A percentile compares a stretch with the other conserved stretches of the same genome.
Evolutionary conservation across 2,797 vertebrate species (phyloP).

Genomic region (Garrulus glandarius): DNA sequence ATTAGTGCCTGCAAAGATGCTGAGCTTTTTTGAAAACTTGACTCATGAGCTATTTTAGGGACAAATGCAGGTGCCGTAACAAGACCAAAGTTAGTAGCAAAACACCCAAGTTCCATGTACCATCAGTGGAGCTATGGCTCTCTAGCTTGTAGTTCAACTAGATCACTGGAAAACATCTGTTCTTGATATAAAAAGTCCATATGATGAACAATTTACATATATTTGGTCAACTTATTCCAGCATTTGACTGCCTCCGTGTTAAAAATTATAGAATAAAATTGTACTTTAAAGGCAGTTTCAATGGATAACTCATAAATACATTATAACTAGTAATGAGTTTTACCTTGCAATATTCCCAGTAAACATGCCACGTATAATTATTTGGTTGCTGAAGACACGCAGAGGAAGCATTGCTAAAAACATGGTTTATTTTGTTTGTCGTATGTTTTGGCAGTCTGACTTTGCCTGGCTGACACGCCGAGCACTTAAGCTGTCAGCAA

Average conservation of each 20-base stretch:
- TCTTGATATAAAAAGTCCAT: background rate
- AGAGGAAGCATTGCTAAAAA: background rate
- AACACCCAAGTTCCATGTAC: background rate
- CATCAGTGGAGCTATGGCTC: background rate
- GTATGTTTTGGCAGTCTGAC: background rate
- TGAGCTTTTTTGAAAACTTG: constrained; percentile 13
- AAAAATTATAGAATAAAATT: background rate
- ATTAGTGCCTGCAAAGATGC: background rate
- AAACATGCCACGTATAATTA: background rate
- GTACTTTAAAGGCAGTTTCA: background rate
- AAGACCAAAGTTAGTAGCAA: background rate
- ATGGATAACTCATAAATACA: background rate
- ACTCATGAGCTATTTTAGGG: constrained; percentile 18
- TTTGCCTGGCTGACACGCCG: background rate
- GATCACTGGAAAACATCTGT: background rate
- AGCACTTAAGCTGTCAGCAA: background rate
- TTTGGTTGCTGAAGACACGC: background rate
- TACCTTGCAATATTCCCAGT: background rate
- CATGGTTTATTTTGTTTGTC: background rate
- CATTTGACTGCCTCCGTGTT: background rate
- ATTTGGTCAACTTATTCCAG: background rate
- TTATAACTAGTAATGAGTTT: background rate
- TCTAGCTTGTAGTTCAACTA: background rate
- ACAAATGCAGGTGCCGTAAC: background rate
- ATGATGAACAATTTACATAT: background rate